phyloP scores from a whole-genome alignment of 2,888 invertebrate genomes.

The Meteorus colon region DNA sequence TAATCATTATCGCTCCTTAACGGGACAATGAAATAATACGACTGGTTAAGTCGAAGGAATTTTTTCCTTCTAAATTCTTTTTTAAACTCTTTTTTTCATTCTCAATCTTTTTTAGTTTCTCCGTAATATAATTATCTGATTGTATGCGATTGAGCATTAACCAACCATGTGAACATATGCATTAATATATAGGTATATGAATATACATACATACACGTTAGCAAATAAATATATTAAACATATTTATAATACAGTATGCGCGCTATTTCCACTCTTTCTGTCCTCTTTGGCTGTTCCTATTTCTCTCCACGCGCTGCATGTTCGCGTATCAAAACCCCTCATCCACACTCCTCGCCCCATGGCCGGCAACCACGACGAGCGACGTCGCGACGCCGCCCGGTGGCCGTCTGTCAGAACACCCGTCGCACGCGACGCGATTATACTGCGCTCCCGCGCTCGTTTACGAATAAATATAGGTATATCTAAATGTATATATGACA shows the following conservation, averaged over 20 bases:
- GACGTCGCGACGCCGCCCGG: constrained; percentile 42
- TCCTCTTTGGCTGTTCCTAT: background rate
- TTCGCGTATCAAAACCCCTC: background rate
- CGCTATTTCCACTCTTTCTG: constrained; percentile 24
- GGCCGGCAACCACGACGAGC: constrained; percentile 34
- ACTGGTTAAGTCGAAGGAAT: background rate
- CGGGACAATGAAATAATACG: background rate
- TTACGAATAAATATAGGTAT: constrained; percentile 14
- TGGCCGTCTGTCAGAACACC: constrained; percentile 33
- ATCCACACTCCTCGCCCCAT: constrained; percentile 15
- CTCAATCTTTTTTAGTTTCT: background rate
- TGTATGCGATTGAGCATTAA: background rate
- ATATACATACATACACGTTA: background rate
- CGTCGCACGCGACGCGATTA: constrained; percentile 47
- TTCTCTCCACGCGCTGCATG: constrained; percentile 3
- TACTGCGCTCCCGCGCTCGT: constrained; percentile 29
- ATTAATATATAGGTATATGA: background rate
- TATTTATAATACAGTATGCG: background rate
- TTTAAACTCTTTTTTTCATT: background rate
- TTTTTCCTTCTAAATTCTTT: background rate
- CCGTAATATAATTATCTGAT: constrained; percentile 24
- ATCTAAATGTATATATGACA: constrained; percentile 8
- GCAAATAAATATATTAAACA: background rate
- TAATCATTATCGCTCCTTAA: constrained; percentile 1
- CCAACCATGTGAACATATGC: background rate